A percentile compares a stretch with the other conserved stretches of the same genome.
Conservation (phyloP, 2,888 invertebrate genomes). For the Fissipunctia ypsillon region DNA sequence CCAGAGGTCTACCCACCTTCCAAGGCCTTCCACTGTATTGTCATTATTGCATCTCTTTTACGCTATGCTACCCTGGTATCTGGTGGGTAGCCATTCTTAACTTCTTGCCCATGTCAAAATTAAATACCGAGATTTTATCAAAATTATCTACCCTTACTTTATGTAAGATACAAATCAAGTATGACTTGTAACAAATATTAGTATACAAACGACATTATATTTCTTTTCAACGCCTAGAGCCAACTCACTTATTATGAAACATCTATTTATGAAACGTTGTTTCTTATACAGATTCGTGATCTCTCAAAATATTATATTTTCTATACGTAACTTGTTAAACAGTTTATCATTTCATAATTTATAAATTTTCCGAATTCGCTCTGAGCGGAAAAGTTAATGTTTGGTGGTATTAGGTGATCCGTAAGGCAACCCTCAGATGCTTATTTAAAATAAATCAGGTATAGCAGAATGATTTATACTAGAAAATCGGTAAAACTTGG, state of each 20-base stretch:
- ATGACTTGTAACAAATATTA: slow-evolving; percentile 36
- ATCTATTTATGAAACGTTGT: slow-evolving; percentile 63
- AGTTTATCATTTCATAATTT: slow-evolving; percentile 41
- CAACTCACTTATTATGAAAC: slow-evolving; percentile 63
- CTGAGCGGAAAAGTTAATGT: slow-evolving; percentile 3
- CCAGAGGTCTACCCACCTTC: too few species aligned
- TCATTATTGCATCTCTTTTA: neutral
- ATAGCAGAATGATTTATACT: too few species aligned
- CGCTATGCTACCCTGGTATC: neutral
- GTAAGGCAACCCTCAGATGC: neutral
- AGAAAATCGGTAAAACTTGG: neutral
- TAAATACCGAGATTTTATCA: neutral
- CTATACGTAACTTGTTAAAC: slow-evolving; percentile 40
- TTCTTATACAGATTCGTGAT: slow-evolving; percentile 46
- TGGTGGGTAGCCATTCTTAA: too few species aligned
- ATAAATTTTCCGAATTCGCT: slow-evolving; percentile 8
- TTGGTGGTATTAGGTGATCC: neutral
- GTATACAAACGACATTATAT: slow-evolving; percentile 53
- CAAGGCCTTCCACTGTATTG: too few species aligned
- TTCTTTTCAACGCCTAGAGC: slow-evolving; percentile 62
- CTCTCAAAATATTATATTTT: slow-evolving; percentile 52
- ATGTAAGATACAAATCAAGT: slow-evolving; percentile 26
- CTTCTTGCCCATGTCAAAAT: neutral
- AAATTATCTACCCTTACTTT: slow-evolving; percentile 1
- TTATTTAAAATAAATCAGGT: neutral